Evolutionary conservation across 2,797 vertebrate genomes (phyloP), one percentile per base, ranked within the genome.

Genomic region (Artibeus lituratus): DNA sequence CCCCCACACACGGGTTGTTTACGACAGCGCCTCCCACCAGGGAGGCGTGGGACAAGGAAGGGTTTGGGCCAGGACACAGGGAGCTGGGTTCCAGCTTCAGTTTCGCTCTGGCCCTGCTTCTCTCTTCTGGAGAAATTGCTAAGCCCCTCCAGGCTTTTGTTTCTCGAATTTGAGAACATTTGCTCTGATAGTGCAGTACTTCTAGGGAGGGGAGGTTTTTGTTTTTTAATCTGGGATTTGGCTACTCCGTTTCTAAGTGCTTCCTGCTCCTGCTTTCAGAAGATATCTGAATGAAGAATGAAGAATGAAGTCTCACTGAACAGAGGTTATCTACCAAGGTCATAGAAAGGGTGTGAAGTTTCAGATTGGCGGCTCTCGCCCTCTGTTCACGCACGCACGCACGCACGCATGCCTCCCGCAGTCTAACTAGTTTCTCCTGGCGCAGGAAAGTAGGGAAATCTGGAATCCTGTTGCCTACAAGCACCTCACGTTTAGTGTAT

Each of bases 291-390:
- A 35, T 55, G 35, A 78, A 95, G 26, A 86, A 59, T 7, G 53
- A 96, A 49, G 37, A 73, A 10, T 4, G 8, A 14, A n/a, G 53
- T 14, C 65, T 42, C 1, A 0, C 32, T 39, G 32, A 70, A 53
- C 5, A 21, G 78, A 93, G 55, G 51, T 69, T 70, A 42, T 70
- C 72, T 67, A 47, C 62, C 81, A 94, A 95, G 94, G 96, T 94
- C 87, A 49, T 1, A 4, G 77, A 65, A 65, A 81, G 55, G 51
- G 55, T n/a, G 11, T 77, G n/a, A 92, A 69, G 82, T 47, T 42
- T 51, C 72, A 91, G 35, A 62, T 90, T 55, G 39, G 15, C 69
- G 55, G 72, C 47, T 47, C 78, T 74, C 39, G 10, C 19, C 49
- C 49, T 77, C 42, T 67, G 10, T 42, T 59, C 39, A 35, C 26